Evolutionary conservation across 2,888 invertebrate genomes (phyloP).

Genomic region (Epiblema foenella): DNA sequence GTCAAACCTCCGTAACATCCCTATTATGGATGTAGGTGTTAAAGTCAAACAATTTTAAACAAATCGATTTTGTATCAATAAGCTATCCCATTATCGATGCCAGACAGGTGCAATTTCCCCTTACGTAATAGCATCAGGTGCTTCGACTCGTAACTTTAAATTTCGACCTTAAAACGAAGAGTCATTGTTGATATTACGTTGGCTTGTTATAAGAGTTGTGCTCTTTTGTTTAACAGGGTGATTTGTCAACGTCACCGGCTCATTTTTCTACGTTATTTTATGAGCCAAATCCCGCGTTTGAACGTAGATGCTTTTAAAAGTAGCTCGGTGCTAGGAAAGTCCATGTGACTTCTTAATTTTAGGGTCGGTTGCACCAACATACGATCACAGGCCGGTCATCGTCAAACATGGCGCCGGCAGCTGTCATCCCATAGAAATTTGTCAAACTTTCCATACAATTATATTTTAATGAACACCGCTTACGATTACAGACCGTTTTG

Average conservation of each 20-base stretch:
- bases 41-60: background rate
- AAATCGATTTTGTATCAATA: constrained; percentile 8
- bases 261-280: constrained; percentile 27
- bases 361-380: background rate
- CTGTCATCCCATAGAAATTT: too few species aligned
- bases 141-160: background rate
- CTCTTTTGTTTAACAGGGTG: constrained; percentile 5
- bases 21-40: background rate
- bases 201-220: background rate
- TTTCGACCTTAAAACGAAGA: constrained; percentile 4
- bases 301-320: constrained; percentile 28
- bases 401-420: too few species aligned
- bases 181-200: constrained; percentile 5
- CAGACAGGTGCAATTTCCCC: background rate
- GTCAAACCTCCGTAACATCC: too few species aligned
- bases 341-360: background rate
- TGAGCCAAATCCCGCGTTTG: background rate
- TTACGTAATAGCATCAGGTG: background rate
- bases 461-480: too few species aligned
- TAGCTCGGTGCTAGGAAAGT: background rate
- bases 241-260: constrained; percentile 32
- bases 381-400: too few species aligned
- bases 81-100: constrained; percentile 13
- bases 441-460: too few species aligned
- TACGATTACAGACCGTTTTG: too few species aligned